A percentile compares a stretch with the other conserved stretches of the same genome.
phyloP scores from a whole-genome alignment of 1,140 invertebrate species.

The Lepidurus packardi region DNA sequence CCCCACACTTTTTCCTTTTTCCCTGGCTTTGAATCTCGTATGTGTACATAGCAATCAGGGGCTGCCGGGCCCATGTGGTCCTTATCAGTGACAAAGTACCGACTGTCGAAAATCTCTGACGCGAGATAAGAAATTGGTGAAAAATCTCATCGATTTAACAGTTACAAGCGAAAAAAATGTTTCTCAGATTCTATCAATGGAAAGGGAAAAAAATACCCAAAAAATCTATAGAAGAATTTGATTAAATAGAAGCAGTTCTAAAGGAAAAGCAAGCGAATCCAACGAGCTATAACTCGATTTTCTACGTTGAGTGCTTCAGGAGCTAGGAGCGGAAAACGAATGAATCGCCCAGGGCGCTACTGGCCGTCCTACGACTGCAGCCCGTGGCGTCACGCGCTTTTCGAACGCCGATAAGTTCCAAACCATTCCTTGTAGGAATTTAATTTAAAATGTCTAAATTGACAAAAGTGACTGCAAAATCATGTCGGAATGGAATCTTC shows the following conservation, averaged over 20 bases:
- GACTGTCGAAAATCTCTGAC: constrained; percentile 11
- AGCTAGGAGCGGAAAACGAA: background rate
- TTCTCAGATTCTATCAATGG: too few relatives aligned
- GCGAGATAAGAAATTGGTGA: background rate
- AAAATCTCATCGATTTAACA: too few relatives aligned
- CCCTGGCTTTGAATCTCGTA: background rate
- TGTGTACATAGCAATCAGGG: background rate
- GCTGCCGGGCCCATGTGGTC: background rate
- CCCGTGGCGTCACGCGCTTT: too few relatives aligned
- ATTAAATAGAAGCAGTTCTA: too few relatives aligned
- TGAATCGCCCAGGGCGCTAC: background rate
- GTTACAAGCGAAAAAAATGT: too few relatives aligned
- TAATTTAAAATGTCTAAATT: too few relatives aligned
- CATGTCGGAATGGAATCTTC: background rate
- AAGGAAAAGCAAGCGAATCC: background rate
- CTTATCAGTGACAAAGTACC: constrained; percentile 21
- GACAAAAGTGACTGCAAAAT: background rate
- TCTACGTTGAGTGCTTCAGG: background rate
- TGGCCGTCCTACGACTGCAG: too few relatives aligned
- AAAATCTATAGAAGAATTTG: too few relatives aligned
- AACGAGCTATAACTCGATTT: background rate
- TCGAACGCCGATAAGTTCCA: background rate
- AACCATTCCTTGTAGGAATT: background rate
- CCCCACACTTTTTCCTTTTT: background rate
- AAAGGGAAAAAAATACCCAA: too few relatives aligned